Evolutionary conservation across 2,113 vertebrate genomes (phyloP).

Genomic region (Cynoglossus semilaevis): DNA sequence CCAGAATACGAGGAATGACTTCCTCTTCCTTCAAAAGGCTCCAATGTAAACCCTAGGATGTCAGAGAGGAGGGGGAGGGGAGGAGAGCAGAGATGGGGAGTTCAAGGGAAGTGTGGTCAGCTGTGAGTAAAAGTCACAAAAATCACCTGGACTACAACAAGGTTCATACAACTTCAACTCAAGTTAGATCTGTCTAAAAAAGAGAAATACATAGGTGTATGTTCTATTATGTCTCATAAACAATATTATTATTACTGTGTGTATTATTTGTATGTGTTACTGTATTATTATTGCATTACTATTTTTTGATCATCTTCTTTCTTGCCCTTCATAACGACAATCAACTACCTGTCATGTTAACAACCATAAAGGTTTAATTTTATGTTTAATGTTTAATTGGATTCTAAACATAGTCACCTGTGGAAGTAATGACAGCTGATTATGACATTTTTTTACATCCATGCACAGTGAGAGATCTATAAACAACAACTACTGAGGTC

Average conservation of each 20-base stretch:
- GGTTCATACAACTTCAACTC: neutral
- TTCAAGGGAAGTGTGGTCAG: constrained; percentile 2
- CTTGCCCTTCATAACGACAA: no score
- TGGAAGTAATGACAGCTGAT: constrained; percentile 76
- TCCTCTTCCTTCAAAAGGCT: constrained; percentile 94
- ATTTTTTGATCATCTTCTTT: no score
- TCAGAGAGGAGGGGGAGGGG: neutral
- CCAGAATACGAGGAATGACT: constrained; percentile 87
- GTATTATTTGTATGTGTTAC: no score
- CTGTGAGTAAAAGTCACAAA: constrained; percentile 5
- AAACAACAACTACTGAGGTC: constrained; percentile 59
- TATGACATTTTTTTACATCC: constrained; percentile 67
- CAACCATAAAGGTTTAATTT: no score
- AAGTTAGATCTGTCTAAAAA: no score
- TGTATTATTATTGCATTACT: no score
- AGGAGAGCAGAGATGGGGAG: constrained; percentile 12
- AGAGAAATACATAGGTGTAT: no score
- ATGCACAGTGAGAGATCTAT: constrained; percentile 68
- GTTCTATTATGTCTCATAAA: no score
- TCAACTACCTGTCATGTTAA: no score
- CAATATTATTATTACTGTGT: no score
- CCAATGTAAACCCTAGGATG: constrained; percentile 92
- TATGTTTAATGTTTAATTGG: constrained; percentile 23
- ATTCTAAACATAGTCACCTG: constrained; percentile 68
- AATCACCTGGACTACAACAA: constrained; percentile 21